Percentiles rank a stretch among this genome's conserved stretches.
These are phyloP conservation scores for Heteronetta atricapilla DNA, from an alignment of 2,113 vertebrate species.

Conservation along the genomic window DNA sequence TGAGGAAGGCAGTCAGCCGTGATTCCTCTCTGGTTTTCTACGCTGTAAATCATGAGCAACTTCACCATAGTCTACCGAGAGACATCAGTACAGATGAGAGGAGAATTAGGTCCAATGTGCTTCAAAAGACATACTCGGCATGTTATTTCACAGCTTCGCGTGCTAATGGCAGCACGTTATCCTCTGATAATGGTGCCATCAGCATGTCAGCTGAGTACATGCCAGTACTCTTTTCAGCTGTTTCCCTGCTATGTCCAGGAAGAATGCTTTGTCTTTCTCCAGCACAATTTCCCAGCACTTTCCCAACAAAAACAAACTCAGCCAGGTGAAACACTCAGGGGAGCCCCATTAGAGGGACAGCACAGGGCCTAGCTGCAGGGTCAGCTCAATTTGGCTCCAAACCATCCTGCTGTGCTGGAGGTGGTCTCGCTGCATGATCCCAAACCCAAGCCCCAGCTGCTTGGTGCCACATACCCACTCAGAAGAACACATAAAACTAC, in stretches of 20 bases:
- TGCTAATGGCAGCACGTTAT: neutral
- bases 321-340: neutral
- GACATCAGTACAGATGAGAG: neutral
- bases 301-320: neutral
- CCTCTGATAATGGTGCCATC: neutral
- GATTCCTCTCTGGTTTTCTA: constrained; percentile 2
- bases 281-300: neutral
- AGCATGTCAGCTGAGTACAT: accelerated
- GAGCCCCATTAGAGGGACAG: neutral
- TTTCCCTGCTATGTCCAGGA: accelerated
- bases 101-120: neutral
- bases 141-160: neutral
- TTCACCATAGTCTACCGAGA: neutral
- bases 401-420: accelerated
- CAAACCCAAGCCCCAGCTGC: neutral
- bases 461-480: neutral
- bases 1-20: neutral
- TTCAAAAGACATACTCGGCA: neutral
- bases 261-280: neutral
- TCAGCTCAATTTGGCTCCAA: neutral
- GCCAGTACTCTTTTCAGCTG: neutral
- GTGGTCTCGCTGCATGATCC: neutral
- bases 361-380: neutral
- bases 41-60: neutral
- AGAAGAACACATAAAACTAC: neutral